Evolutionary conservation across 2,888 invertebrate genomes (phyloP).

Genomic region (Agriopis aurantiaria): DNA sequence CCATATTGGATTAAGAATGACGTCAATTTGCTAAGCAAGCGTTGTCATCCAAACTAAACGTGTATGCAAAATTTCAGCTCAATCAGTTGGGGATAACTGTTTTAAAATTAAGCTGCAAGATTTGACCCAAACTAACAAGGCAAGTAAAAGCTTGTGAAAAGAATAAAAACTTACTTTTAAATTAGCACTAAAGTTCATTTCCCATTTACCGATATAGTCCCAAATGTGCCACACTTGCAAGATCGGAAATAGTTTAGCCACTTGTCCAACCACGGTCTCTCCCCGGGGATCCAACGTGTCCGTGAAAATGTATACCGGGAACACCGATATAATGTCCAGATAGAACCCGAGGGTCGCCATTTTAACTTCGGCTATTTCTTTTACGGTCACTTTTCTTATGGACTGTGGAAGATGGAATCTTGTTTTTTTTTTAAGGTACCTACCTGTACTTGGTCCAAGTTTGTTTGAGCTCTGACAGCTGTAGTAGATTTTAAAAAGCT

Average conservation of each 20-base stretch:
- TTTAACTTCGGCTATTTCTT: constrained; percentile 77
- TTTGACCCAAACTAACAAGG: too few relatives aligned
- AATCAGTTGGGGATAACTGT: too few relatives aligned
- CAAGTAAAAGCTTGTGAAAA: background rate
- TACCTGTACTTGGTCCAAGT: background rate
- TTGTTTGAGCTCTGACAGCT: background rate
- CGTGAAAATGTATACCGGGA: constrained; percentile 74
- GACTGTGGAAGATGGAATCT: constrained; percentile 60
- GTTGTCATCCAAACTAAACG: too few relatives aligned
- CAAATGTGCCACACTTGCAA: constrained; percentile 81
- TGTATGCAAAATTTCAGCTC: too few relatives aligned
- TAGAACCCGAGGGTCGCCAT: constrained; percentile 78
- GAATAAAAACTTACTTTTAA: constrained; percentile 59
- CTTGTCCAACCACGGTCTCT: constrained; percentile 63
- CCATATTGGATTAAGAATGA: too few relatives aligned
- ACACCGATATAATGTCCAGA: constrained; percentile 76
- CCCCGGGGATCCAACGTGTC: constrained; percentile 69
- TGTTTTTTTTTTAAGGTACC: background rate
- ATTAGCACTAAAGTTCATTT: constrained; percentile 64
- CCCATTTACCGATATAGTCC: constrained; percentile 73
- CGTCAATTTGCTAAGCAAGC: too few relatives aligned
- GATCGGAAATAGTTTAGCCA: constrained; percentile 67
- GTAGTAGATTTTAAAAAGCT: too few relatives aligned
- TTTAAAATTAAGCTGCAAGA: too few relatives aligned
- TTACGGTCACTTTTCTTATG: constrained; percentile 68